These are phyloP conservation scores for Isaurus tuberculatus DNA, from an alignment of 92 coral and sea anemone species.

Conservation along the genomic window DNA sequence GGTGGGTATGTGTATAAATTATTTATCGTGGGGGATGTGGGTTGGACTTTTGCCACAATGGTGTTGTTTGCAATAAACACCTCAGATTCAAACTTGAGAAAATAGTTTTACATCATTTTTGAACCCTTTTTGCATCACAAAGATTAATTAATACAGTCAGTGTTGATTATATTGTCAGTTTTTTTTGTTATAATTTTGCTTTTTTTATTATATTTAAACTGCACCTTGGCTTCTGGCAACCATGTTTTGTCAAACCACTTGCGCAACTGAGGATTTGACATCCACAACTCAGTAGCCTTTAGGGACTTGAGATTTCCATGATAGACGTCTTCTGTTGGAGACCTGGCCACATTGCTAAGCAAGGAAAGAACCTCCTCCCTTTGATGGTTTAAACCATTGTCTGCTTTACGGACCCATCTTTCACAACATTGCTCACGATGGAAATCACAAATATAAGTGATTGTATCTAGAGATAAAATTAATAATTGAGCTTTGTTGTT, in stretches of 20 bases:
- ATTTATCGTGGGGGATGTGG: background rate
- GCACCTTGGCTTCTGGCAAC: constrained; percentile 66
- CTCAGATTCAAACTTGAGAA: background rate
- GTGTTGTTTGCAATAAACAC: background rate
- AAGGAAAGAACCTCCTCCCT: constrained; percentile 61
- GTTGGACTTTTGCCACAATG: background rate
- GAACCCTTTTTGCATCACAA: background rate
- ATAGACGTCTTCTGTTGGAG: constrained; percentile 52
- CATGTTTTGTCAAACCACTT: constrained; percentile 62
- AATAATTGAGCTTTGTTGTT: background rate
- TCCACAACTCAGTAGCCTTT: constrained; percentile 53
- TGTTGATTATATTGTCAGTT: background rate
- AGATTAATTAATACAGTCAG: background rate
- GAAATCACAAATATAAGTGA: constrained; percentile 58
- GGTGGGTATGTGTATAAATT: background rate
- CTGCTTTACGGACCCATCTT: constrained; percentile 55
- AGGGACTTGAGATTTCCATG: constrained; percentile 52
- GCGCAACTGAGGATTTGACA: constrained; percentile 57
- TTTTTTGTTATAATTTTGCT: background rate
- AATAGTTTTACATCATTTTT: background rate
- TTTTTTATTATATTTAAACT: constrained; percentile 10
- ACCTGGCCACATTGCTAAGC: constrained; percentile 63
- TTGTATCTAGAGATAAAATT: constrained; percentile 35
- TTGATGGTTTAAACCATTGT: constrained; percentile 28
- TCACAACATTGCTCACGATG: constrained; percentile 57